Evolutionary conservation across 2,888 invertebrate genomes (phyloP).

Genomic region (Coelogynopora nodosa): DNA sequence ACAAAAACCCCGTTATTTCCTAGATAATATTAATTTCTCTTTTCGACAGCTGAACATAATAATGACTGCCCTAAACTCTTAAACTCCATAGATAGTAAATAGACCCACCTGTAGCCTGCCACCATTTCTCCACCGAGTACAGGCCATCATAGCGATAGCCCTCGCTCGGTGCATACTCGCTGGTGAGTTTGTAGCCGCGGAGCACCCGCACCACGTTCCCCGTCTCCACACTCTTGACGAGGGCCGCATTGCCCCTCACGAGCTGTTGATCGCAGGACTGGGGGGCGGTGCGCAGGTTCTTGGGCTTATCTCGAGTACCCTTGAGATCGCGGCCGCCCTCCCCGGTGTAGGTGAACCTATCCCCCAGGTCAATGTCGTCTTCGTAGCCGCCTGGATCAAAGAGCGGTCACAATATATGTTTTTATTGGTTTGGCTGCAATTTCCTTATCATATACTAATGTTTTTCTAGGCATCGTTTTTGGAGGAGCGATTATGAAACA

Average conservation of each 20-base stretch:
- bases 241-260: slow-evolving; percentile 59
- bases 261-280: slow-evolving; percentile 61
- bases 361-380: slow-evolving; percentile 62
- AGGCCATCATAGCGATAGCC: slow-evolving; percentile 59
- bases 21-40: no score
- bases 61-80: no score
- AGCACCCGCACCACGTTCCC: slow-evolving; percentile 61
- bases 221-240: slow-evolving; percentile 57
- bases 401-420: no score
- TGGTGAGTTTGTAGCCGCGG: slow-evolving; percentile 60
- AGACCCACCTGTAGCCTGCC: slow-evolving; percentile 52
- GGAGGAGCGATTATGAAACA: no score
- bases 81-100: no score
- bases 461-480: no score
- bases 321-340: slow-evolving; percentile 62
- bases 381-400: slow-evolving; percentile 58
- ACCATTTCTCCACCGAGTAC: slow-evolving; percentile 60
- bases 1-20: no score
- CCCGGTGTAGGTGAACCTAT: slow-evolving; percentile 62
- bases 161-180: slow-evolving; percentile 61
- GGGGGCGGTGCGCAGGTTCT: slow-evolving; percentile 62
- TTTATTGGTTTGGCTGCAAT: no score
- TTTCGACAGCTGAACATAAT: no score
- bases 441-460: no score
- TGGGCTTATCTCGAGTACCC: slow-evolving; percentile 61